Evolutionary conservation across 2,113 vertebrate genomes (phyloP).

Genomic region (Serilophus lunatus): DNA sequence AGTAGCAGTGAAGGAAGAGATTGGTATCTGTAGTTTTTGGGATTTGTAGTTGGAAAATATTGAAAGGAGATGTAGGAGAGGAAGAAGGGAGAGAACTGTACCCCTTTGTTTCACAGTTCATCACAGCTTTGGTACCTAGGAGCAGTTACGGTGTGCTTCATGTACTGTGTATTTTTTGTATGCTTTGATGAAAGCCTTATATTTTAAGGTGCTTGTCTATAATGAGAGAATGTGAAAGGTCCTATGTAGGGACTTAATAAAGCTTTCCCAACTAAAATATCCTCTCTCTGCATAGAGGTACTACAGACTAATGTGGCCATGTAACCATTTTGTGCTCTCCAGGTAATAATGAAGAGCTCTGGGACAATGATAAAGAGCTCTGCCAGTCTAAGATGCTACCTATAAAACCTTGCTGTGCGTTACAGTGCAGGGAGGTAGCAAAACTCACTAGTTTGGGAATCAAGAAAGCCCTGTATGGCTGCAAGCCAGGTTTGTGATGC

Average conservation of each 20-base stretch:
- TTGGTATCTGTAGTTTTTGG: not conserved
- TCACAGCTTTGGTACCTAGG: not conserved
- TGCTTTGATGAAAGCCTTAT: rapidly evolving
- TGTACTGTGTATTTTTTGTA: not conserved
- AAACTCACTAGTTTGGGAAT: not conserved
- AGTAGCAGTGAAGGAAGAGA: too few species aligned
- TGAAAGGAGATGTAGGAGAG: not conserved
- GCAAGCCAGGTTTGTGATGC: not conserved
- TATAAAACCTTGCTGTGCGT: not conserved
- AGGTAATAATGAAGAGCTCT: not conserved
- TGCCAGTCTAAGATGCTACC: not conserved
- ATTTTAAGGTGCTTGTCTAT: not conserved
- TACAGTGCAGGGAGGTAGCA: not conserved
- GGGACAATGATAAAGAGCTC: not conserved
- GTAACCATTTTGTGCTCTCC: not conserved
- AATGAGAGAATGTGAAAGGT: not conserved
- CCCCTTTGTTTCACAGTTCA: not conserved
- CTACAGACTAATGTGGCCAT: not conserved
- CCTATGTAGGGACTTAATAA: not conserved
- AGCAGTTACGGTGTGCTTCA: not conserved
- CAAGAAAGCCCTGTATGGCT: not conserved
- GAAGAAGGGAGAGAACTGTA: not conserved
- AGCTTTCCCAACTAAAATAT: not conserved
- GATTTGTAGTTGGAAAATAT: not conserved
- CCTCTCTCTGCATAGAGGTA: not conserved